Base-by-base conservation (phyloP, 2,797 vertebrate genomes). In the Gouania willdenowi region DNA sequence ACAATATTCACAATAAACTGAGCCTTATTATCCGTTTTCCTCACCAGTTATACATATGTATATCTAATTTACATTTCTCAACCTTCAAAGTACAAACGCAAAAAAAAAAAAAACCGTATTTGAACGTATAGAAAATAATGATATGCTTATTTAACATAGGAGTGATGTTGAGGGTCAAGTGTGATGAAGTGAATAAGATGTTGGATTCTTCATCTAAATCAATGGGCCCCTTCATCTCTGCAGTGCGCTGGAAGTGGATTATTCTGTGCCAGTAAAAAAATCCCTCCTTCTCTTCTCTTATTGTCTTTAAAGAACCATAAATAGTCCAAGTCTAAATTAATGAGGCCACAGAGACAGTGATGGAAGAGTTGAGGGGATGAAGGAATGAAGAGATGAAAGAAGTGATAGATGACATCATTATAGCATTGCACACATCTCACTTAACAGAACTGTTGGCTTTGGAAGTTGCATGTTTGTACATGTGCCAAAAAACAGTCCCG, bases 391-490 rank as follows among this genome's bases (percentile, higher is more conserved):
- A 71, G 71, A 82, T 73, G 68, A 72, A 76, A 76, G 80, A 59
- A 76, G 49, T 87, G 83, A 88, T 85, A 79, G 81, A 88, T 86
- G 74, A 79, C 76, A 77, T 81, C 83, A 80, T 87, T 87, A 84
- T 68, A 74, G 57, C 28, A 29, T 56, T 58, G 71, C 72, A 79
- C 72, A 79, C 50, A 83, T 87, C 81, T 85, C 69, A 79, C 74
- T 83, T 75, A 75, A 71, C 66, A 74, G 79, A 79, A 59, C 61
- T 77, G 81, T 82, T 81, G 59, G 71, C 70, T 85, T 84, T 84
- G 84, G 80, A 87, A 61, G 62, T 72, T 43, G 40, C 27, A 16
- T 60, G 50, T 71, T 76, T 72, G 50, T 49, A 53, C 29, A 15
- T 43, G 48, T 47, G 76, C 73, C 68, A 75, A 42, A 37, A n/a